Evolutionary conservation across 2,888 invertebrate species (phyloP).

Genomic region (Erebia ligea): DNA sequence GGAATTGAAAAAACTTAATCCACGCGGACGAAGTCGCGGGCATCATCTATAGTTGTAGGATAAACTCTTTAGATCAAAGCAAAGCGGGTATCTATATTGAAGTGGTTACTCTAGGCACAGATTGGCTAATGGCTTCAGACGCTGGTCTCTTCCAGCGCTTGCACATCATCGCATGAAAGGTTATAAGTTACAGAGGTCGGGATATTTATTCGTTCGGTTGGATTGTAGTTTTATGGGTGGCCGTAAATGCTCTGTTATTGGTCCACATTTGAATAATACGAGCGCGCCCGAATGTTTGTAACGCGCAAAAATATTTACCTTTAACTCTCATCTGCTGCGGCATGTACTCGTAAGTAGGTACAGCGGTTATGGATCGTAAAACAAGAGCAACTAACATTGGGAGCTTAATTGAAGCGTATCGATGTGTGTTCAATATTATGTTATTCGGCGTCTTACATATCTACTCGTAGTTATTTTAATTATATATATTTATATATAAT

Average conservation of each 20-base stretch:
- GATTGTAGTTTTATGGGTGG: conserved; percentile 80
- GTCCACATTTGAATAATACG: conserved; percentile 80
- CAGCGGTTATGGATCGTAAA: conserved; percentile 34
- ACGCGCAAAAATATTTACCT: conserved; percentile 75
- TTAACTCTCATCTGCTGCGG: conserved; percentile 46
- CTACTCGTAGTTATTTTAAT: too few species aligned
- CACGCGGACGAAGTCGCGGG: too few species aligned
- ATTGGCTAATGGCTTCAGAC: background rate
- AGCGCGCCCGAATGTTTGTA: conserved; percentile 63
- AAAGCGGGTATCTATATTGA: too few species aligned
- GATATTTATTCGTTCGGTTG: conserved; percentile 80
- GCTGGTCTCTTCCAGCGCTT: conserved; percentile 47
- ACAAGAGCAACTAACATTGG: conserved; percentile 13
- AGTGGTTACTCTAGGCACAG: too few species aligned
- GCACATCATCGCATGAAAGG: conserved; percentile 41
- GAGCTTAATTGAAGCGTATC: conserved; percentile 30
- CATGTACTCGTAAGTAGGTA: too few species aligned
- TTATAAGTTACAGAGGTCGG: conserved; percentile 78
- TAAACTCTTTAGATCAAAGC: too few species aligned
- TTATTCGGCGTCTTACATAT: too few species aligned
- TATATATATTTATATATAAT: too few species aligned
- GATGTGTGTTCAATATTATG: conserved; percentile 25
- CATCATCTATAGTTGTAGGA: too few species aligned
- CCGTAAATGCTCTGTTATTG: conserved; percentile 80
- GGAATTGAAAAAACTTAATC: too few species aligned